Percentiles rank a stretch among this genome's conserved stretches.
Evolutionary conservation across 2,113 vertebrate species (phyloP).

Genomic region (Herpetotheres cachinnans): DNA sequence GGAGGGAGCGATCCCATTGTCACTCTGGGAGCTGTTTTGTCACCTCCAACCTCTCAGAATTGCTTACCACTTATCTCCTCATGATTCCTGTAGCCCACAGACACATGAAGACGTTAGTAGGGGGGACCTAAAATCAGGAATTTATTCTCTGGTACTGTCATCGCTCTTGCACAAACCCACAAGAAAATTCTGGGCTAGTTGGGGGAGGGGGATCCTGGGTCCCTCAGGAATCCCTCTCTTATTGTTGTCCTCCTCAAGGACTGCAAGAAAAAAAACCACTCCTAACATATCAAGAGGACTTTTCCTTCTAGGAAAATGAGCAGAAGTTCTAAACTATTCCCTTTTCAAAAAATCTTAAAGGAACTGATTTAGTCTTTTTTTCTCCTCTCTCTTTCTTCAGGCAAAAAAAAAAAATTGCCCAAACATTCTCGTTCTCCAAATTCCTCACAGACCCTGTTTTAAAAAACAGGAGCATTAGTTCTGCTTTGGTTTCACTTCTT

Average conservation of each 20-base stretch:
- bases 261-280: background rate
- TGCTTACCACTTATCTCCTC: background rate
- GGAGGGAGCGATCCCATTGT: background rate
- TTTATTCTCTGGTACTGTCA: background rate
- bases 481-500: background rate
- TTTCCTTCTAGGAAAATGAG: background rate
- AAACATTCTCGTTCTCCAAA: background rate
- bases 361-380: background rate
- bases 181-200: background rate
- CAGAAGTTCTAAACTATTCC: background rate
- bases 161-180: background rate
- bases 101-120: background rate
- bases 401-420: background rate
- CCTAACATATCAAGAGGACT: background rate
- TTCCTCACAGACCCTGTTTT: background rate
- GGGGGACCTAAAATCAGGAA: background rate
- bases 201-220: background rate
- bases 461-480: background rate
- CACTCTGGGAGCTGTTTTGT: background rate
- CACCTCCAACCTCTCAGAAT: background rate
- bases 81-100: background rate
- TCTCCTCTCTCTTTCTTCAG: background rate
- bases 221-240: background rate
- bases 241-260: fast-evolving
- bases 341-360: background rate